Conservation (phyloP, 2,113 vertebrate genomes). For the Megalops atlanticus region DNA sequence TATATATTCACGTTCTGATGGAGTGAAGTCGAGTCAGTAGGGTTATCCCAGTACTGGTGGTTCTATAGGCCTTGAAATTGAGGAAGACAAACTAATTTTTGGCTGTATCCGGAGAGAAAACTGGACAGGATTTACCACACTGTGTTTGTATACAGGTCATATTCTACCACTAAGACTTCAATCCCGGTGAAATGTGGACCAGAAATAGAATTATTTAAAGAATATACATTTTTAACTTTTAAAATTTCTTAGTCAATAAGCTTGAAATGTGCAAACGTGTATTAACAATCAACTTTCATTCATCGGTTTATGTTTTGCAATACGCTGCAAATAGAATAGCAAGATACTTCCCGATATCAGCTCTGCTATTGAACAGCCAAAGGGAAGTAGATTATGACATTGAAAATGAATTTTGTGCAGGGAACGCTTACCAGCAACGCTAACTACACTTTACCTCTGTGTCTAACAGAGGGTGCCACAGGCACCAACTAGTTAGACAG, state of each 20-base stretch:
- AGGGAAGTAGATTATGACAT: neutral
- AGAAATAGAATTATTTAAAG: neutral
- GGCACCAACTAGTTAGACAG: neutral
- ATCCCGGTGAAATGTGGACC: neutral
- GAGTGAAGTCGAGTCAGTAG: neutral
- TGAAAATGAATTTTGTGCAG: neutral
- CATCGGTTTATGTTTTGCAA: neutral
- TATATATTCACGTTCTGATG: neutral
- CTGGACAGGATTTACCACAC: neutral
- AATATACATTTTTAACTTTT: neutral
- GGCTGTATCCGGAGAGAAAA: neutral
- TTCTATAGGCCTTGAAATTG: neutral
- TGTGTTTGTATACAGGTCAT: neutral
- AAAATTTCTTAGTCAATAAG: neutral
- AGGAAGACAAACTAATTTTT: conserved; percentile 12
- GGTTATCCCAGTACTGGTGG: neutral
- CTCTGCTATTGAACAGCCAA: neutral
- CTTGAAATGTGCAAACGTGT: neutral
- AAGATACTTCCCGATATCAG: neutral
- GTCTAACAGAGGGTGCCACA: neutral
- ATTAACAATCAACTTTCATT: neutral
- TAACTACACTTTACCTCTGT: conserved; percentile 3
- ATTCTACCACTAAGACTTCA: neutral
- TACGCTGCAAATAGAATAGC: neutral
- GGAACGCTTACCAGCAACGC: neutral